Evolutionary conservation across 1,140 invertebrate species (phyloP).

Genomic region (Yoshiicerus persimilis): DNA sequence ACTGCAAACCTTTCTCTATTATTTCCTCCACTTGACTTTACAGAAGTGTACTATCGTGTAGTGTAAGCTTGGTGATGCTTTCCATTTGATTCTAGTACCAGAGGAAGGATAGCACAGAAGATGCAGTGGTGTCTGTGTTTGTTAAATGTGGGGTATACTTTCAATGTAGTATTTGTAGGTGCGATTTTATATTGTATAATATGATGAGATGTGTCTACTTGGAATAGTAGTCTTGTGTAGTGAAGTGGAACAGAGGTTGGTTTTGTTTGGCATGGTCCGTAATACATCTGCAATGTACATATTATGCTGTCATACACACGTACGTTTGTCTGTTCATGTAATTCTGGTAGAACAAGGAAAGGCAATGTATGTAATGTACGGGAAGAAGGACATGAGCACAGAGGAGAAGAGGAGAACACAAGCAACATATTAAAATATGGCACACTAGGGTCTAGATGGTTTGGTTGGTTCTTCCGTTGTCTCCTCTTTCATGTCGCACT

Average conservation of each 20-base stretch:
- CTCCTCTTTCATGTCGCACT: neutral
- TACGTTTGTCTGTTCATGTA: neutral
- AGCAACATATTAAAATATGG: slow-evolving; percentile 4
- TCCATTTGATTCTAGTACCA: too few relatives aligned
- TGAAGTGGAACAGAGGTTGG: too few relatives aligned
- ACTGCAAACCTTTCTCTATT: neutral
- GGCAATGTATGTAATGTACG: neutral
- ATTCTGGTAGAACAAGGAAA: neutral
- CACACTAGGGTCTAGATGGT: neutral
- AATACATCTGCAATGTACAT: neutral
- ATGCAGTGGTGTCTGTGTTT: too few relatives aligned
- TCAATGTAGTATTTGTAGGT: too few relatives aligned
- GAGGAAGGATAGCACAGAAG: too few relatives aligned
- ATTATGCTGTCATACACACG: slow-evolving; percentile 3
- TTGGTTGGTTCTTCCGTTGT: neutral
- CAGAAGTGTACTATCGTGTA: neutral
- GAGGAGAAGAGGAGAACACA: neutral
- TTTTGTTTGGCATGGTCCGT: neutral
- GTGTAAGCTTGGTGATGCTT: neutral
- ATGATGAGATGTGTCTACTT: neutral
- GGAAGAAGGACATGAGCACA: neutral
- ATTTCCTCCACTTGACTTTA: neutral
- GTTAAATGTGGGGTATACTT: too few relatives aligned
- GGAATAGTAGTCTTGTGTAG: too few relatives aligned
- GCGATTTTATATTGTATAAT: neutral